A percentile compares a stretch with the other conserved stretches of the same genome.
Evolutionary conservation across 2,113 vertebrate species (phyloP).

Genomic region (Gobio gobio): DNA sequence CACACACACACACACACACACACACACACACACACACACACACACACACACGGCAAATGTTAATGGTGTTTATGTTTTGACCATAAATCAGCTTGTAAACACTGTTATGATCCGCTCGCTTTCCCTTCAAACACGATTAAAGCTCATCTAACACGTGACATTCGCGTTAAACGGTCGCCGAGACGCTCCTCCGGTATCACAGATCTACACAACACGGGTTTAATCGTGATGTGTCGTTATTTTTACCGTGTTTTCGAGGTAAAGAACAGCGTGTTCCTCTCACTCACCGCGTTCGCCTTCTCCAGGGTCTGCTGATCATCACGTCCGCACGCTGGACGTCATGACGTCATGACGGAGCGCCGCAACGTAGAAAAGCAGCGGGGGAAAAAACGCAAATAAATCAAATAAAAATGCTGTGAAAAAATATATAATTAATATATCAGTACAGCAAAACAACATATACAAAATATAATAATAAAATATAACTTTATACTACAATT

Average conservation of each 20-base stretch:
- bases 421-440: background rate
- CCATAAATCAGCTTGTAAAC: background rate
- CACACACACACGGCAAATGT: background rate
- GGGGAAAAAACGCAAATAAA: background rate
- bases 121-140: constrained; percentile 11
- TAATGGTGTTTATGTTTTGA: background rate
- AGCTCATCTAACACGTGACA: background rate
- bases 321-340: constrained; percentile 21
- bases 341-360: constrained; percentile 1
- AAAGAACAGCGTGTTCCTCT: constrained; percentile 30
- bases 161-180: background rate
- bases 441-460: too few relatives aligned
- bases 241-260: background rate
- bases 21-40: background rate
- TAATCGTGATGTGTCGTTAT: background rate
- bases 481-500: too few relatives aligned
- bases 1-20: too few relatives aligned
- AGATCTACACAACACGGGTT: background rate
- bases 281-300: background rate
- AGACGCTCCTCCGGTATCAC: too few relatives aligned
- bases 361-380: background rate
- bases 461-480: too few relatives aligned
- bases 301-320: constrained; percentile 33
- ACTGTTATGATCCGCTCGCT: constrained; percentile 26
- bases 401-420: background rate